Evolutionary conservation across 2,797 vertebrate genomes (phyloP).

Genomic region (Ctenosaura bakeri): DNA sequence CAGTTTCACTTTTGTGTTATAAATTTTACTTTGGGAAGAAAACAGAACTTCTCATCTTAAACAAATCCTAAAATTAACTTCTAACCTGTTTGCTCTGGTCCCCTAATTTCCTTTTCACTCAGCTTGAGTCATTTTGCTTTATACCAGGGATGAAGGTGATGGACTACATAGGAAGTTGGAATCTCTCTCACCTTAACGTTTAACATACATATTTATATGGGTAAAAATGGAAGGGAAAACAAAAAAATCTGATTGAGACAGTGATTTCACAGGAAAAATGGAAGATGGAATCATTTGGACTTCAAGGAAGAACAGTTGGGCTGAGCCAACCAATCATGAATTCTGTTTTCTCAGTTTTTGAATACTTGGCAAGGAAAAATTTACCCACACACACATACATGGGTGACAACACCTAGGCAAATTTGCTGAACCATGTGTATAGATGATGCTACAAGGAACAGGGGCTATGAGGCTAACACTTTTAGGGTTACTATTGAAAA

Average conservation of each 20-base stretch:
- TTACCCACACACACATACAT: too few relatives aligned
- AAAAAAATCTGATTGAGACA: background rate
- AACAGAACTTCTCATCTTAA: background rate
- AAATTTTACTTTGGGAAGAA: background rate
- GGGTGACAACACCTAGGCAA: background rate
- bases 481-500: background rate
- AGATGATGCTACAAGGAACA: background rate
- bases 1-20: slow-evolving; percentile 36
- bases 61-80: background rate
- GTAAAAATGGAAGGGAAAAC: background rate
- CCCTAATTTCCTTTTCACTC: background rate
- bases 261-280: background rate
- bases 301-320: background rate
- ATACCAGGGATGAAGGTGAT: background rate
- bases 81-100: background rate
- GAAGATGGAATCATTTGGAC: background rate
- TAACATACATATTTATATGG: background rate
- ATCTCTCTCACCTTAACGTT: background rate
- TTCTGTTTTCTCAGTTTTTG: background rate
- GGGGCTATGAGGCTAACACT: background rate
- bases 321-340: background rate
- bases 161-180: background rate
- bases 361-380: background rate
- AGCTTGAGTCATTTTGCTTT: background rate
- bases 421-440: background rate